phyloP scores from a whole-genome alignment of 2,888 invertebrate genomes.

The Helobdella robusta region DNA sequence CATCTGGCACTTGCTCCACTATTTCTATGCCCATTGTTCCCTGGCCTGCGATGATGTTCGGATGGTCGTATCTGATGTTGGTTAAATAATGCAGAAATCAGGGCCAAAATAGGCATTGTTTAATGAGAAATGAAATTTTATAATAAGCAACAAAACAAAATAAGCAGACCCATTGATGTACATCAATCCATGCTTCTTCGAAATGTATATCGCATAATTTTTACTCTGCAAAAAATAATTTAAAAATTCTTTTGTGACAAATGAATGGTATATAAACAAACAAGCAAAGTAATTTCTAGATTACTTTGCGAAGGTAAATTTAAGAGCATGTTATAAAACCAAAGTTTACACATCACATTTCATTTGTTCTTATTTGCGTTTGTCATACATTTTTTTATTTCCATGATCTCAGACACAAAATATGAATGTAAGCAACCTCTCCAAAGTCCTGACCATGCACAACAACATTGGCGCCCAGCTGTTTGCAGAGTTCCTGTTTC shows the following conservation, averaged over 20 bases:
- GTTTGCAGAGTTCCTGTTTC: conserved; percentile 80
- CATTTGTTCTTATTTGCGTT: no score
- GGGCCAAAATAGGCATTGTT: neutral
- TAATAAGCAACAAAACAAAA: neutral
- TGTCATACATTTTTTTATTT: no score
- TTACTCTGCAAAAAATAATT: no score
- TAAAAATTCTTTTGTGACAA: no score
- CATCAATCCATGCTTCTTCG: conserved; percentile 61
- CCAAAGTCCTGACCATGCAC: conserved; percentile 72
- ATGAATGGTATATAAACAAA: no score
- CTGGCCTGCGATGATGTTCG: conserved; percentile 86
- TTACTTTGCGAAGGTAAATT: neutral
- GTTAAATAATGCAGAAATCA: neutral
- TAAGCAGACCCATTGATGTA: conserved; percentile 73
- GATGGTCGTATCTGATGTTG: conserved; percentile 72
- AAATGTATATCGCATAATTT: conserved; percentile 64
- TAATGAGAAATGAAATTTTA: neutral
- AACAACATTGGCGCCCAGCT: conserved; percentile 74
- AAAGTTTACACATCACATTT: neutral
- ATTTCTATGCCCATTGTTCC: conserved; percentile 89
- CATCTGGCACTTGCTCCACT: conserved; percentile 72
- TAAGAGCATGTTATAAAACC: neutral
- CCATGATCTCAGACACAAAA: no score
- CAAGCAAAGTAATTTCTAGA: neutral
- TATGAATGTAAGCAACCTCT: conserved; percentile 52